These are phyloP conservation scores for Punctoribates punctum DNA, from an alignment of 2,888 invertebrate genomes.

Conservation along the genomic window DNA sequence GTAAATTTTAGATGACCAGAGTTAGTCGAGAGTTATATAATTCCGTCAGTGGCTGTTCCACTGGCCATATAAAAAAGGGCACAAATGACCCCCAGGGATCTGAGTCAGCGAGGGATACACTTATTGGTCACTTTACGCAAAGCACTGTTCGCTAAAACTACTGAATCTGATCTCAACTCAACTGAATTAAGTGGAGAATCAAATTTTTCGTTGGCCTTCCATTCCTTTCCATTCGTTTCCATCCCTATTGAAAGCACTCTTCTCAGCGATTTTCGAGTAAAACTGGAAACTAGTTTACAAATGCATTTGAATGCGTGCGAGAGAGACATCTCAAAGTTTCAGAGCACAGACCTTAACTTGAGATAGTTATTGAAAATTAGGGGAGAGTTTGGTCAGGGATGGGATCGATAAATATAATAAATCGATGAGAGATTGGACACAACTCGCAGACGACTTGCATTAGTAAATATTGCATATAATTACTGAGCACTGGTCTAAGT, in stretches of 20 bases:
- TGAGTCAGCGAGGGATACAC: conserved; percentile 32
- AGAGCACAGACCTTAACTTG: no score
- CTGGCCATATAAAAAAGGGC: conserved; percentile 18
- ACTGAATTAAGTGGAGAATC: conserved; percentile 1
- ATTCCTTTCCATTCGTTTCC: background rate
- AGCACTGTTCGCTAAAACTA: background rate
- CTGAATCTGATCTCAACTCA: background rate
- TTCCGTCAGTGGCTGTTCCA: background rate
- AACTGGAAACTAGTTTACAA: conserved; percentile 24
- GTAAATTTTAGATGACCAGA: conserved; percentile 23
- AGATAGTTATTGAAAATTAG: background rate
- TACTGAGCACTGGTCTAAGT: background rate
- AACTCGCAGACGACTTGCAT: conserved; percentile 18
- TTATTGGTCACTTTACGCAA: conserved; percentile 29
- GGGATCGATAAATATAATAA: conserved; percentile 26
- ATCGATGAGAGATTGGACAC: conserved; percentile 27
- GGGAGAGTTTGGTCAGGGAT: background rate
- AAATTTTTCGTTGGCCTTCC: background rate
- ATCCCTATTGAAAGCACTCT: no score
- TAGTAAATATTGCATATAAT: conserved; percentile 27
- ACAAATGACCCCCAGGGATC: conserved; percentile 31
- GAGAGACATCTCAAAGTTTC: no score
- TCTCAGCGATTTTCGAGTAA: background rate
- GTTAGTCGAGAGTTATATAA: background rate
- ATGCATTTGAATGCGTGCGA: conserved; percentile 3